A percentile compares a stretch with the other conserved stretches of the same genome.
phyloP scores from a whole-genome alignment of 2,888 invertebrate species.

The Opisthograptis luteolata region DNA sequence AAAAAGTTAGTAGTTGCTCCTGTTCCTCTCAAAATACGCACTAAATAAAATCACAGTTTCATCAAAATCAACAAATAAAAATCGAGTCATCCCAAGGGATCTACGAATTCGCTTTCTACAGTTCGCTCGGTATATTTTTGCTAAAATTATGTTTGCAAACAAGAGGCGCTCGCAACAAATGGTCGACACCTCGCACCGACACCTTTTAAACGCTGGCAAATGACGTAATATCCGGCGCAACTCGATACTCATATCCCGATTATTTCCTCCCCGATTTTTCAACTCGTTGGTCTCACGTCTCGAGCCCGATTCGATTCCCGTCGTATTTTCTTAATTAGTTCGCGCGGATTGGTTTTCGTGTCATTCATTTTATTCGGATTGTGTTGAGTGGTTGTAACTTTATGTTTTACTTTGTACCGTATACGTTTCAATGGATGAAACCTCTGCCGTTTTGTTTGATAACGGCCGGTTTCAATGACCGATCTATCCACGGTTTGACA shows the following conservation, averaged over 20 bases:
- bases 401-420: no score
- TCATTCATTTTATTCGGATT: neutral
- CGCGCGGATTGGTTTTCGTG: neutral
- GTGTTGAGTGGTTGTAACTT: no score
- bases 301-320: conserved; percentile 48
- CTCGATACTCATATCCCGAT: conserved; percentile 65
- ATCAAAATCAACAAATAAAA: neutral
- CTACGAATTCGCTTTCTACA: neutral
- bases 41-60: no score
- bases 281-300: conserved; percentile 49
- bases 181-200: conserved; percentile 29
- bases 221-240: conserved; percentile 70
- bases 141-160: conserved; percentile 5
- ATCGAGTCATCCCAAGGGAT: neutral
- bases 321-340: conserved; percentile 37
- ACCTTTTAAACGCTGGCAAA: conserved; percentile 66
- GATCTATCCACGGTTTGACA: no score
- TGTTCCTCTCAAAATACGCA: neutral
- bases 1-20: no score
- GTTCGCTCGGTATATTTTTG: neutral
- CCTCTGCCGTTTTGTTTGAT: no score
- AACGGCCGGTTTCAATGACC: no score
- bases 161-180: conserved; percentile 6
- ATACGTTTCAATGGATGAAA: no score
- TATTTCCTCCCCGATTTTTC: conserved; percentile 68